These are phyloP conservation scores for Poeciliopsis presidionis DNA, from an alignment of 2,797 vertebrate genomes.

Conservation along the genomic window DNA sequence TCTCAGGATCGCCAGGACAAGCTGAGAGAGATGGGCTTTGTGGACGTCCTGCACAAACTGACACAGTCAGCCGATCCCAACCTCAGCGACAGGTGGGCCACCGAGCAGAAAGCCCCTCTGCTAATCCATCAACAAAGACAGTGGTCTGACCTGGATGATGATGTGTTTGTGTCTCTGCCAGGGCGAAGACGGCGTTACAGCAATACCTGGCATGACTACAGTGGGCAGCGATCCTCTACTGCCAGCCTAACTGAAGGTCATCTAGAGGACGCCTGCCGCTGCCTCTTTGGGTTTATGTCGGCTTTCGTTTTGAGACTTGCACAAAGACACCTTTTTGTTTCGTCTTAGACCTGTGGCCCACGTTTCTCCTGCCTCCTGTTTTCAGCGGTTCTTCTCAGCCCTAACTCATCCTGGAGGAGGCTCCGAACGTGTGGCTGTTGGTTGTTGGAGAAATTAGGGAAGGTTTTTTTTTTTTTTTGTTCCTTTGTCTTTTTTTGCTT, in stretches of 20 bases:
- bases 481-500: conserved; percentile 46
- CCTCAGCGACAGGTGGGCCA: conserved; percentile 93
- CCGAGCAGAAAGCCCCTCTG: neutral
- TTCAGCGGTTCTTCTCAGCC: conserved; percentile 52
- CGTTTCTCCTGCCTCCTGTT: conserved; percentile 24
- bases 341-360: conserved; percentile 75
- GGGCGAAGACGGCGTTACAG: conserved; percentile 98
- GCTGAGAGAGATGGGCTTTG: conserved; percentile 95
- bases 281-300: conserved; percentile 56
- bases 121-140: neutral
- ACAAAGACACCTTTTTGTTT: conserved; percentile 90
- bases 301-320: conserved; percentile 70
- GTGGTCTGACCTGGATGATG: neutral
- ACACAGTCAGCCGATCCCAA: conserved; percentile 92
- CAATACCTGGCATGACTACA: conserved; percentile 96
- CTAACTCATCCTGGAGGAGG: conserved; percentile 21
- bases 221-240: conserved; percentile 68
- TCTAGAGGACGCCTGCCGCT: conserved; percentile 72
- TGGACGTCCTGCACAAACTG: conserved; percentile 97
- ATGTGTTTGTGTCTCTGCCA: conserved; percentile 69
- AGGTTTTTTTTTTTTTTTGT: conserved; percentile 44
- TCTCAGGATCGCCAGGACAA: conserved; percentile 98
- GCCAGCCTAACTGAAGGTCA: conserved; percentile 62
- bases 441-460: conserved; percentile 29
- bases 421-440: conserved; percentile 62